Percentiles rank a stretch among this genome's conserved stretches.
phyloP scores from a whole-genome alignment of 1,140 invertebrate species.

The Bradynema listronoti region DNA sequence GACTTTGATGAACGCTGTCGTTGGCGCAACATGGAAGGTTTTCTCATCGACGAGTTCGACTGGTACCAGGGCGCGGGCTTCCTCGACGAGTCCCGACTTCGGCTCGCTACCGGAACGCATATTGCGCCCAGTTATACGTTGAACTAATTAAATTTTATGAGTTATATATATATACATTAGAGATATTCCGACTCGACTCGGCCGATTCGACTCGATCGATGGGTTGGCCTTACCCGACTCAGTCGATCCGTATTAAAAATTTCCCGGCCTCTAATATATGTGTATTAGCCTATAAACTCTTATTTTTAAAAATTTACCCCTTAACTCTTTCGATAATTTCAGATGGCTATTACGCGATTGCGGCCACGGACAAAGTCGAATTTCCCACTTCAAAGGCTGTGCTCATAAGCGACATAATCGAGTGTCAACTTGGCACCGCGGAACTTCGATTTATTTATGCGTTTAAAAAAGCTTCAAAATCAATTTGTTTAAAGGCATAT shows the following conservation, averaged over 20 bases:
- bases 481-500: too few species aligned
- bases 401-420: slow-evolving; percentile 53
- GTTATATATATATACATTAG: too few species aligned
- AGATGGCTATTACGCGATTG: slow-evolving; percentile 53
- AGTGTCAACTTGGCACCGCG: slow-evolving; percentile 49
- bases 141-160: background rate
- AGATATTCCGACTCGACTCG: too few species aligned
- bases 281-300: too few species aligned
- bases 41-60: slow-evolving; percentile 55
- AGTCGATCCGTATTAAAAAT: too few species aligned
- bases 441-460: slow-evolving; percentile 48
- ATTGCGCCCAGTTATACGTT: slow-evolving; percentile 38
- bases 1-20: slow-evolving; percentile 53
- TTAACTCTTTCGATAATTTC: slow-evolving; percentile 15
- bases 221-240: too few species aligned
- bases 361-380: slow-evolving; percentile 49
- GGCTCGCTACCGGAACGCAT: slow-evolving; percentile 51
- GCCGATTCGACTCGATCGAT: too few species aligned
- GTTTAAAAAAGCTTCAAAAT: too few species aligned
- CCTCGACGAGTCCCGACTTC: slow-evolving; percentile 42
- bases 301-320: too few species aligned
- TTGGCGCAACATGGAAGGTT: slow-evolving; percentile 54
- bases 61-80: slow-evolving; percentile 52
- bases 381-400: slow-evolving; percentile 47
- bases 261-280: too few species aligned